Base-by-base conservation (phyloP, 2,113 vertebrate genomes). In the Gambusia affinis region DNA sequence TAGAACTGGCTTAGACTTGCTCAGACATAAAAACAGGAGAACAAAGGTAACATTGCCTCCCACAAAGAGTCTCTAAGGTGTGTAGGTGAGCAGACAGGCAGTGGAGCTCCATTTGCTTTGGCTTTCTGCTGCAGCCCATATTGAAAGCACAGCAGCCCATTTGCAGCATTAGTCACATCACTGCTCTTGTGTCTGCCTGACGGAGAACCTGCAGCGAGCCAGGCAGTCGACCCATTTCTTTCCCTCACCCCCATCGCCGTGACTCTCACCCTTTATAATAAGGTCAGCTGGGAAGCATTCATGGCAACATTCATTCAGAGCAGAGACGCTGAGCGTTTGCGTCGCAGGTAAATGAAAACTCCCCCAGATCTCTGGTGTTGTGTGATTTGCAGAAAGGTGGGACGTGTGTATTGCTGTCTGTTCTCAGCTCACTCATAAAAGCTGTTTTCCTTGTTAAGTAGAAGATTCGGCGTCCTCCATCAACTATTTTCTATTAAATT, bases 251-350 rank as follows among this genome's bases (percentile, higher is more conserved):
- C 68, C 57, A 64, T 73, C 42, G 22, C 82, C 64, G 15, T 67
- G 75, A 76, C 72, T 83, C 88, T 84, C 78, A 71, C 62, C 76
- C 77, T 82, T 86, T 84, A 78, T 92, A 92, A 92, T 89, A 91
- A 92, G 88, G 90, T 85, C 91, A 90, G 89, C 68, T 82, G 92
- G 91, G 91, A 94, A 78, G 81, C 91, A 91, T 90, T 92, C 86
- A 81, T 67, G 61, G 78, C 76, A 75, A 75, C 81, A 81, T 44
- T 60, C 67, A 79, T 89, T 90, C 83, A 78, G 85, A 73, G 79
- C 63, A 61, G 72, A 68, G 60, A 64, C 70, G 15, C 30, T 60
- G 51, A 54, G 72, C 42, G 79, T 86, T 78, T 75, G 79, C 75
- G 80, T 76, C 86, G 65, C 67, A 88, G 86, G 84, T 92, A 83